These are phyloP conservation scores for Oligia strigilis DNA, from an alignment of 2,888 invertebrate species.

Conservation along the genomic window DNA sequence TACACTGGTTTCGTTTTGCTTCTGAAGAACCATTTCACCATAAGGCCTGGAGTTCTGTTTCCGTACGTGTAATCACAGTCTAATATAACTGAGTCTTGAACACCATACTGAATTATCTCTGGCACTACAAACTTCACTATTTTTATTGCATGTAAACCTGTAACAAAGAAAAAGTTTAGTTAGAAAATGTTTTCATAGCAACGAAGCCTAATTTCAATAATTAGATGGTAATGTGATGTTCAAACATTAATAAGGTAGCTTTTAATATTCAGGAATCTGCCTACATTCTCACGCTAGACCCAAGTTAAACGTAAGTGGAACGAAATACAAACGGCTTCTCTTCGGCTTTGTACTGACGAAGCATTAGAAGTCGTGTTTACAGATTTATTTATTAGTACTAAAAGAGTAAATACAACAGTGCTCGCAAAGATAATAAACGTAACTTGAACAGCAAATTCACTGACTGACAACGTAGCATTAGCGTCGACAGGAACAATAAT, in stretches of 20 bases:
- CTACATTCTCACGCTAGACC: constrained; percentile 49
- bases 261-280: constrained; percentile 61
- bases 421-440: constrained; percentile 43
- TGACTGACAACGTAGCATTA: constrained; percentile 77
- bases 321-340: constrained; percentile 49
- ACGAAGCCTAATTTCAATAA: constrained; percentile 41
- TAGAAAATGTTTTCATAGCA: constrained; percentile 44
- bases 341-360: constrained; percentile 29
- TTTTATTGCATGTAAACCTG: constrained; percentile 91
- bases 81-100: constrained; percentile 91
- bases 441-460: constrained; percentile 58
- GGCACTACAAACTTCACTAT: constrained; percentile 92
- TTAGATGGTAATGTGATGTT: constrained; percentile 44
- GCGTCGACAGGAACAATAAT: constrained; percentile 75
- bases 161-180: constrained; percentile 76
- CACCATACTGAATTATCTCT: constrained; percentile 91
- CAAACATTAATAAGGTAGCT: constrained; percentile 47
- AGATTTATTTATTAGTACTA: constrained; percentile 56
- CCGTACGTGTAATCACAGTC: constrained; percentile 94
- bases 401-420: constrained; percentile 47
- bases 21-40: constrained; percentile 95
- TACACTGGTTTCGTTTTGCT: constrained; percentile 93
- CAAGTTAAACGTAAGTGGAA: constrained; percentile 39
- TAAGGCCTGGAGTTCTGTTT: constrained; percentile 92
- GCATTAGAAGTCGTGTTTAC: constrained; percentile 39